These are phyloP conservation scores for Pseudomugil tenellus DNA, from an alignment of 2,797 vertebrate species.

Conservation along the genomic window DNA sequence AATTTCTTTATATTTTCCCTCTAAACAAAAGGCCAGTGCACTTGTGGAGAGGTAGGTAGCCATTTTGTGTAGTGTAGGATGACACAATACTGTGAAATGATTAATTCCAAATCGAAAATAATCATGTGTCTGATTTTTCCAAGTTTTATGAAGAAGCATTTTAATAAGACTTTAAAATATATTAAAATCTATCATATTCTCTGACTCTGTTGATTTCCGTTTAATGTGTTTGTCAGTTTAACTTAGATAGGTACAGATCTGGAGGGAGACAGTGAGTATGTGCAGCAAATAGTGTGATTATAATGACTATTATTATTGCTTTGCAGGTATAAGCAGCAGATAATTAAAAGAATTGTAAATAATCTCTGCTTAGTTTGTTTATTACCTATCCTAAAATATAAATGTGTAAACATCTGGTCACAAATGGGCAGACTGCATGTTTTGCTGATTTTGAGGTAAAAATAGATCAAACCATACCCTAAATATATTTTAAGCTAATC, in stretches of 20 bases:
- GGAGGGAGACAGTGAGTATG: slow-evolving; percentile 24
- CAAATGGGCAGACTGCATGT: background rate
- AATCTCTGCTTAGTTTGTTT: background rate
- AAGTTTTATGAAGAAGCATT: slow-evolving; percentile 23
- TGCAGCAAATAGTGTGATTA: slow-evolving; percentile 8
- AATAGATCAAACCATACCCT: background rate
- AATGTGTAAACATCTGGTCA: background rate
- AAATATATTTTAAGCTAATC: background rate
- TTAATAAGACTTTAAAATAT: slow-evolving; percentile 34
- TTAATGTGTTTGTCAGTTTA: slow-evolving; percentile 16
- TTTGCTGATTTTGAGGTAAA: background rate
- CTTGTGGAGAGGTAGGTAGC: slow-evolving; percentile 20
- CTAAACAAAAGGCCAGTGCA: slow-evolving; percentile 38
- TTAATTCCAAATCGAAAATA: slow-evolving; percentile 31
- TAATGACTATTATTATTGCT: background rate
- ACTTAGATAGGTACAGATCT: slow-evolving; percentile 12
- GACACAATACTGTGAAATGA: slow-evolving; percentile 18
- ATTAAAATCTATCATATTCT: background rate
- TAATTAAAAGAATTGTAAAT: background rate
- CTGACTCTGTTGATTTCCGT: slow-evolving; percentile 12
- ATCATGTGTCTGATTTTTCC: slow-evolving; percentile 21
- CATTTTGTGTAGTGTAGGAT: slow-evolving; percentile 19
- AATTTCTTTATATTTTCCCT: slow-evolving; percentile 47
- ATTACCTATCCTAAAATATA: background rate
- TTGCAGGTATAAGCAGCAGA: background rate